Evolutionary conservation across 1,140 invertebrate species (phyloP).

Genomic region (Brachionus koreanus): DNA sequence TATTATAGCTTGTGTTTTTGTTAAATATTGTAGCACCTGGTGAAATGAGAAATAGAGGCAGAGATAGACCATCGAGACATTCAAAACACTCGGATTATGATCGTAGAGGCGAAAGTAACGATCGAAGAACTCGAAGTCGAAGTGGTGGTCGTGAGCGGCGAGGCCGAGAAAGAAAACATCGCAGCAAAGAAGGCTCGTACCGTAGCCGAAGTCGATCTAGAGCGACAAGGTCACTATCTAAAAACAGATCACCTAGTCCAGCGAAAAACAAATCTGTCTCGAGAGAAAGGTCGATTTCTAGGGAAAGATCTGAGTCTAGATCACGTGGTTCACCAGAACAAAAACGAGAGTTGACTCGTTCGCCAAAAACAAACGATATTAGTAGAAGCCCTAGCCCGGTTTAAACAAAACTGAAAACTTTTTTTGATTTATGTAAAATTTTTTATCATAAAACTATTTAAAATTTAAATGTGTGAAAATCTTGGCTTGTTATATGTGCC

Average conservation of each 20-base stretch:
- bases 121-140: no score
- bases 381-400: constrained; percentile 33
- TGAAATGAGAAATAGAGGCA: no score
- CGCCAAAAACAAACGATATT: constrained; percentile 23
- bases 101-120: not conserved
- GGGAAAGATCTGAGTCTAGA: constrained; percentile 1
- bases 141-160: not conserved
- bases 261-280: constrained; percentile 33
- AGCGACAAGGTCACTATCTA: not conserved
- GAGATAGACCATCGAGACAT: not conserved
- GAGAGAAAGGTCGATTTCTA: constrained; percentile 3
- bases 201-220: not conserved
- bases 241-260: constrained; percentile 3
- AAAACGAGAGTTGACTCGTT: not conserved
- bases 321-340: constrained; percentile 2
- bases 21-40: not conserved
- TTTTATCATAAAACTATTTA: no score
- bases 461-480: no score
- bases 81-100: no score
- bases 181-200: constrained; percentile 11
- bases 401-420: no score
- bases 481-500: no score
- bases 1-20: not conserved
- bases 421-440: no score
- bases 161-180: not conserved